These are phyloP conservation scores for Chorisops tibialis DNA, from an alignment of 2,888 invertebrate genomes.

Conservation along the genomic window DNA sequence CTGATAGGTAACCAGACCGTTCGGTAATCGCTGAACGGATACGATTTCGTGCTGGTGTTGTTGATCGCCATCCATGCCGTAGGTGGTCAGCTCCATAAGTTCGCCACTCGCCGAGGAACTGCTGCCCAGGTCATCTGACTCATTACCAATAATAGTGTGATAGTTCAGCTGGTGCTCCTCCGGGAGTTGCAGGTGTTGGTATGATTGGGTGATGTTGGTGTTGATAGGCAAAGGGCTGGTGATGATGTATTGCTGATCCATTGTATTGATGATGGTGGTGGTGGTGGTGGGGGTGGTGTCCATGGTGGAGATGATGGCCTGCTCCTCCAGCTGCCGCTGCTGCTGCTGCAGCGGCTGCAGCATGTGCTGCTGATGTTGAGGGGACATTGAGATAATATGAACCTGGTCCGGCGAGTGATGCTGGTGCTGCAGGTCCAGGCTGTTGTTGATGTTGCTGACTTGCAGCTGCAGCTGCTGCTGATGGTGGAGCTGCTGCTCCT, in stretches of 20 bases:
- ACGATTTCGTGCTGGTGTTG: constrained; percentile 25
- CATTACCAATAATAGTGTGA: constrained; percentile 83
- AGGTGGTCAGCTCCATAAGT: constrained; percentile 5
- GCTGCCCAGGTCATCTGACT: constrained; percentile 37
- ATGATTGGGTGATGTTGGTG: constrained; percentile 50
- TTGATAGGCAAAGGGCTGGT: constrained; percentile 52
- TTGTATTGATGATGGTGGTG: constrained; percentile 43
- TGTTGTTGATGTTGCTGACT: constrained; percentile 51
- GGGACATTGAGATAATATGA: constrained; percentile 30
- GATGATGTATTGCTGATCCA: constrained; percentile 49
- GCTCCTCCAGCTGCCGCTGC: constrained; percentile 36
- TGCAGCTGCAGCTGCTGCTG: constrained; percentile 34
- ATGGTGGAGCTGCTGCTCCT: constrained; percentile 34
- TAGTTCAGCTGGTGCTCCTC: constrained; percentile 59
- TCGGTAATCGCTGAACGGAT: constrained; percentile 37
- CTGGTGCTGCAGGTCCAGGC: constrained; percentile 54
- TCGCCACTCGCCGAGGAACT: constrained; percentile 1
- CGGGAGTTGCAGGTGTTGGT: constrained; percentile 59
- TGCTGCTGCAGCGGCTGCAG: constrained; percentile 24
- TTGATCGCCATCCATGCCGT: background rate
- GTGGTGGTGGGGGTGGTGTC: constrained; percentile 41
- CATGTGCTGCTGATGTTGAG: constrained; percentile 23
- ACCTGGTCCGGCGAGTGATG: constrained; percentile 35
- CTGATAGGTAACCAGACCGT: constrained; percentile 35
- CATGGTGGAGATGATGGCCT: constrained; percentile 43